A percentile compares a stretch with the other conserved stretches of the same genome.
phyloP scores from a whole-genome alignment of 2,888 invertebrate species.

The Scotopteryx bipunctaria region DNA sequence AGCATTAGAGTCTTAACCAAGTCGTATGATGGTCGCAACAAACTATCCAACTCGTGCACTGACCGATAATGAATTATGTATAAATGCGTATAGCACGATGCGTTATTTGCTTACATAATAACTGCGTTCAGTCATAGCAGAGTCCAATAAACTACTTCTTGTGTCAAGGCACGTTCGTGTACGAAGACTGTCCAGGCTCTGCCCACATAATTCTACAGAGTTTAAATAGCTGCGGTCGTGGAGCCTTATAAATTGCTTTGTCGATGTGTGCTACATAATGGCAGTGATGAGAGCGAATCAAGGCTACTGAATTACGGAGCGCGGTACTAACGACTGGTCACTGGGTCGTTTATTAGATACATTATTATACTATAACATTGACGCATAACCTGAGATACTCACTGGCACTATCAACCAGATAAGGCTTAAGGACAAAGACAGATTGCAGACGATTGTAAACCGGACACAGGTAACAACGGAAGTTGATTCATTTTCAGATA shows the following conservation, averaged over 20 bases:
- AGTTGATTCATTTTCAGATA: constrained; percentile 28
- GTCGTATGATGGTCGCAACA: constrained; percentile 42
- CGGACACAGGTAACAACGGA: constrained; percentile 31
- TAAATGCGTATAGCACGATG: constrained; percentile 51
- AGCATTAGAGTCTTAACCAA: constrained; percentile 43
- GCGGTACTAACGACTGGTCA: constrained; percentile 46
- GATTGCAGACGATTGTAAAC: constrained; percentile 13
- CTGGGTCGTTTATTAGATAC: constrained; percentile 36
- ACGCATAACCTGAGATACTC: constrained; percentile 15
- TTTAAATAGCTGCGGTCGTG: constrained; percentile 51
- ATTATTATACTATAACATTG: constrained; percentile 25
- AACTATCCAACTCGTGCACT: constrained; percentile 58
- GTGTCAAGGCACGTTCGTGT: constrained; percentile 69
- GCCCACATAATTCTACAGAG: constrained; percentile 65
- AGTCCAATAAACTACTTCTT: constrained; percentile 70
- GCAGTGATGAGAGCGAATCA: constrained; percentile 52
- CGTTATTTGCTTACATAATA: constrained; percentile 78
- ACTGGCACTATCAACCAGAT: constrained; percentile 20
- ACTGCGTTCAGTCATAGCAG: constrained; percentile 52
- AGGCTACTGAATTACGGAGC: constrained; percentile 55
- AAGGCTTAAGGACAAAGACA: constrained; percentile 5
- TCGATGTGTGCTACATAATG: constrained; percentile 57
- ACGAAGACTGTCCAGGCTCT: constrained; percentile 55
- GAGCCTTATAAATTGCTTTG: constrained; percentile 53
- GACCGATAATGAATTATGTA: constrained; percentile 72